Percentiles rank a stretch among this genome's conserved stretches.
Evolutionary conservation across 2,113 vertebrate species (phyloP).

Genomic region (Pionites leucogaster): DNA sequence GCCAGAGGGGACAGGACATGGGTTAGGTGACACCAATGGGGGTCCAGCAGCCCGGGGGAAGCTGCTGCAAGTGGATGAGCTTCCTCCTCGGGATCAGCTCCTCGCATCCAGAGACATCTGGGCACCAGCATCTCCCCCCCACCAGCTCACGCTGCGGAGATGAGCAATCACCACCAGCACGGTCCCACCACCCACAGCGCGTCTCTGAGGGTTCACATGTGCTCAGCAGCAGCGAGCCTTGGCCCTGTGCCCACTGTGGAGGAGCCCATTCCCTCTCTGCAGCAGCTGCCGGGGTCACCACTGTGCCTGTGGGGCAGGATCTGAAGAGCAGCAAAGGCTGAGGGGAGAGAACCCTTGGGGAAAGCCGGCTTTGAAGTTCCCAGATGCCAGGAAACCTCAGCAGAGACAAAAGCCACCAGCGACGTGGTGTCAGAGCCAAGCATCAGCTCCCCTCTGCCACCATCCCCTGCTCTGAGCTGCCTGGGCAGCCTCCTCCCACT

Average conservation of each 20-base stretch:
- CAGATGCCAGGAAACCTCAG: background rate
- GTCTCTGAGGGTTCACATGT: rapidly evolving
- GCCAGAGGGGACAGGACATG: background rate
- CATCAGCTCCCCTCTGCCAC: background rate
- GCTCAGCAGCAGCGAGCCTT: background rate
- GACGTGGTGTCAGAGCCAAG: background rate
- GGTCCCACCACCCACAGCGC: background rate
- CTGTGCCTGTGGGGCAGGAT: rapidly evolving
- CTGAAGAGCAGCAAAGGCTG: background rate
- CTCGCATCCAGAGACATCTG: background rate
- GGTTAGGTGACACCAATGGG: background rate
- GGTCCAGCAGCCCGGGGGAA: background rate
- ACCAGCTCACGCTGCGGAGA: background rate
- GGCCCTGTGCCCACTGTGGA: background rate
- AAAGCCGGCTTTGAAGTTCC: background rate
- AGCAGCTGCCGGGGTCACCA: rapidly evolving
- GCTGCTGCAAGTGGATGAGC: rapidly evolving
- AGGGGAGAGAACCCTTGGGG: background rate
- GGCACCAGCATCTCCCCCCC: background rate
- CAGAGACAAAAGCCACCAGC: background rate
- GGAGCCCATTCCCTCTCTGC: background rate
- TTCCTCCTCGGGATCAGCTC: rapidly evolving
- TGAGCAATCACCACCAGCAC: background rate
- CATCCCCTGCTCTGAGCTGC: rapidly evolving
- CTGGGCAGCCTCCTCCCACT: background rate